These are phyloP conservation scores for Gila orcuttii DNA, from an alignment of 2,113 vertebrate species.

Conservation along the genomic window DNA sequence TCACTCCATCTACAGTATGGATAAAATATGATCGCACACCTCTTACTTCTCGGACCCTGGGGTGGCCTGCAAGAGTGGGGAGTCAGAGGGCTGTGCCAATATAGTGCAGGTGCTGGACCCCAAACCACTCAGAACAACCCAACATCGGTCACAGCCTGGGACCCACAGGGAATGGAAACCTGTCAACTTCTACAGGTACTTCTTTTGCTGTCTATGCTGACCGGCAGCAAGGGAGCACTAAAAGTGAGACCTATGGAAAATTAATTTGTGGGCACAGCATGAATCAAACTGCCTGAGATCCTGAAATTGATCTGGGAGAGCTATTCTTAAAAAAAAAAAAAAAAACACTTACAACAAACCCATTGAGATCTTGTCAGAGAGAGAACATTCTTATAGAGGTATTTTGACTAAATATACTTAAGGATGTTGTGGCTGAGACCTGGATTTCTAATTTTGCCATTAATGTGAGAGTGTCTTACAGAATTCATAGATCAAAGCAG, in stretches of 20 bases:
- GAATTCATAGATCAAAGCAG: neutral
- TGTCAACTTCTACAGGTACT: slow-evolving; percentile 62
- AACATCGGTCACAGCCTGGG: slow-evolving; percentile 3
- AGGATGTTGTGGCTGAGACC: neutral
- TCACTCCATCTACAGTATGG: slow-evolving; percentile 20
- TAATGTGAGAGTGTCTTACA: neutral
- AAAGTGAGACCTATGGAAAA: slow-evolving; percentile 66
- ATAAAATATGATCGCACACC: neutral
- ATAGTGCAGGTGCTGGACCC: neutral
- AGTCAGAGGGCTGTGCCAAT: neutral
- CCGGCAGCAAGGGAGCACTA: slow-evolving; percentile 63
- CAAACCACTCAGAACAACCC: slow-evolving; percentile 11
- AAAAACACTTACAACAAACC: neutral
- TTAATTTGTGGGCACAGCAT: slow-evolving; percentile 65
- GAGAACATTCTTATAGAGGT: neutral
- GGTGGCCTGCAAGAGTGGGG: neutral
- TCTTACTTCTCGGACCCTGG: neutral
- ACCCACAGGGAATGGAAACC: slow-evolving; percentile 59
- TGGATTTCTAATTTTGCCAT: neutral
- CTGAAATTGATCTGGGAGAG: slow-evolving; percentile 51
- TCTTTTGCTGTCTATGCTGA: slow-evolving; percentile 63
- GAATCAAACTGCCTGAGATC: slow-evolving; percentile 65
- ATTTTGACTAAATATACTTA: slow-evolving; percentile 23
- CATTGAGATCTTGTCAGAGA: too few relatives aligned
- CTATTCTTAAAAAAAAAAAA: slow-evolving; percentile 15